Percentiles rank a stretch among this genome's conserved stretches.
phyloP scores from a whole-genome alignment of 2,113 vertebrate species.

The Vanacampus margaritifer region DNA sequence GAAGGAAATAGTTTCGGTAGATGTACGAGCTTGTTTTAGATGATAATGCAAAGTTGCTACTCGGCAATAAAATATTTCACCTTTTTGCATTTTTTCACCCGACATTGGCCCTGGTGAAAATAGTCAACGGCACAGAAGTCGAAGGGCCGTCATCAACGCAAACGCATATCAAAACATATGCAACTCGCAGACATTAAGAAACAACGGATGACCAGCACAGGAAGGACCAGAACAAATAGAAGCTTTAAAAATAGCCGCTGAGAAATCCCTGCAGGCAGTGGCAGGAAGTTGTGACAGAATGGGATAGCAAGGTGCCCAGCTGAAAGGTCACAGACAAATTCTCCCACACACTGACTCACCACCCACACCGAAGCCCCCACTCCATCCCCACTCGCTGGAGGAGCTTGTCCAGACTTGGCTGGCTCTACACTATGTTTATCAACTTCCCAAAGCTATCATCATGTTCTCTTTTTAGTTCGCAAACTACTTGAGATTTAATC shows the following conservation, averaged over 20 bases:
- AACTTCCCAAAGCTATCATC: background rate
- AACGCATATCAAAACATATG: background rate
- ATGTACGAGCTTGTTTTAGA: background rate
- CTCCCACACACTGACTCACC: background rate
- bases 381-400: background rate
- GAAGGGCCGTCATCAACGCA: background rate
- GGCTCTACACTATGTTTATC: background rate
- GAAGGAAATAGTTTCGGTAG: background rate
- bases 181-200: slow-evolving; percentile 1
- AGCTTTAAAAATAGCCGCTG: slow-evolving; percentile 50
- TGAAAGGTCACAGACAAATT: slow-evolving; percentile 33
- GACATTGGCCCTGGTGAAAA: background rate
- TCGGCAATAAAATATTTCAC: background rate
- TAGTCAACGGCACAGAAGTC: background rate
- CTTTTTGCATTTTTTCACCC: background rate
- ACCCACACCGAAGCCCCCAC: background rate
- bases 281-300: slow-evolving; percentile 52
- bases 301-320: slow-evolving; percentile 23
- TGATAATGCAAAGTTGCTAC: background rate
- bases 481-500: too few relatives aligned
- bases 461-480: background rate
- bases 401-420: background rate
- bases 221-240: slow-evolving; percentile 55
- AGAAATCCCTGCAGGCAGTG: slow-evolving; percentile 32
- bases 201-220: slow-evolving; percentile 31